phyloP scores from a whole-genome alignment of 2,888 invertebrate genomes.

The Orthonychiurus folsomi region DNA sequence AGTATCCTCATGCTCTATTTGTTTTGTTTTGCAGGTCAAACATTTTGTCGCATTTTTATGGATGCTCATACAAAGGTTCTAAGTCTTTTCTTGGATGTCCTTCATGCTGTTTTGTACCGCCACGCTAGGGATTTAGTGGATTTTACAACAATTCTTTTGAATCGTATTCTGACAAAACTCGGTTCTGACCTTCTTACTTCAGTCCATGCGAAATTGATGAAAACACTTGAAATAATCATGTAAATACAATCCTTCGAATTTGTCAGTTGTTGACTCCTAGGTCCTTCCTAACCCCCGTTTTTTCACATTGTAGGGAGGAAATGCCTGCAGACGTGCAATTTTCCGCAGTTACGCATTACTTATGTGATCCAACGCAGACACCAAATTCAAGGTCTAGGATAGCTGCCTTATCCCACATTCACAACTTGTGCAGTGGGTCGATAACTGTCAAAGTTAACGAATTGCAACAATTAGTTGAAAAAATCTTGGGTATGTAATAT shows the following conservation, averaged over 20 bases:
- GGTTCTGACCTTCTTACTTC: conserved; percentile 87
- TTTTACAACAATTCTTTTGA: conserved; percentile 86
- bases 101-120: conserved; percentile 76
- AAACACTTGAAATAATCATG: conserved; percentile 70
- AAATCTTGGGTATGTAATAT: conserved; percentile 28
- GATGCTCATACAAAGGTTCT: conserved; percentile 92
- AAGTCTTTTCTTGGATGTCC: conserved; percentile 82
- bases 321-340: conserved; percentile 56
- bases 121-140: conserved; percentile 81
- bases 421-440: conserved; percentile 33
- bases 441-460: conserved; percentile 36
- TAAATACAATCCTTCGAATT: no score
- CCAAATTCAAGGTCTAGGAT: conserved; percentile 61
- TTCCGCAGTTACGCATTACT: conserved; percentile 57
- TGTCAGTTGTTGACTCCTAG: no score
- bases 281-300: no score
- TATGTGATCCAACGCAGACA: conserved; percentile 85
- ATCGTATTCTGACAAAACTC: conserved; percentile 75
- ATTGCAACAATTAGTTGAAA: conserved; percentile 34
- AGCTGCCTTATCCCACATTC: conserved; percentile 48
- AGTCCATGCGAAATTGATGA: conserved; percentile 80
- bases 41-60: conserved; percentile 71
- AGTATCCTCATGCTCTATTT: conserved; percentile 2
- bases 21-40: conserved; percentile 31
- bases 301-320: conserved; percentile 47